Evolutionary conservation across 2,888 invertebrate species (phyloP), one percentile per base, ranked within the genome.

Genomic region (Pachycephus smyrnensis): DNA sequence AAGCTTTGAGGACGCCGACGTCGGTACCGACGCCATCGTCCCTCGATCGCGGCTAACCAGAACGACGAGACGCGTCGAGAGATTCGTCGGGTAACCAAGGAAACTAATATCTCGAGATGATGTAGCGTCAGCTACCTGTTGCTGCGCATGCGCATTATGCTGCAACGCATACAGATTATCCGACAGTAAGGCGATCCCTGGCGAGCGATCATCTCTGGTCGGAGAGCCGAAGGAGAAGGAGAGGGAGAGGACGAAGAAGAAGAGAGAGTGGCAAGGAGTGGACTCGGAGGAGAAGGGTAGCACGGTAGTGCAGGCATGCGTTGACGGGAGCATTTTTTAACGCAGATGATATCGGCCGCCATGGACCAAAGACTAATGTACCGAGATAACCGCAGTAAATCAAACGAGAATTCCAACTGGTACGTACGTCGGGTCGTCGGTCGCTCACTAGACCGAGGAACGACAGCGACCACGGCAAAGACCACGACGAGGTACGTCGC

Each of bases 361-460:
- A 30, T 71, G 82, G 82, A 73, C 82, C 84, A 87, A 87, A 89
- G 90, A 89, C 89, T 88, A 89, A 89, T 89, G 90, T 85, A 82
- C 77, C 84, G 85, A 86, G 89, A 90, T 89, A 86, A 84, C 85
- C 86, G 85, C 86, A 82, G 88, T 89, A 89, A 89, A 89, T 89
- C 90, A 89, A 86, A 69, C 75, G 77, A 73, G 79, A 69, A 69
- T 69, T 30, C 69, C 69, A 32, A 69, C 31, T 30, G 40, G 4
- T 15, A 40, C 40, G 40, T 15, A 40, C 40, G 40, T 40, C 40
- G 40, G 40, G 40, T 32, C 69, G 69, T 69, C 69, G 69, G 69
- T 69, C 31, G 69, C 69, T 69, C 69, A 15, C 4, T 69, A 12
- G 69, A 32, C 69, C 69, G 69, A 69, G 69, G 69, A 69, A n/a